Evolutionary conservation across 2,113 vertebrate genomes (phyloP), one percentile per base, ranked within the genome.

Genomic region (Halcyon senegalensis): DNA sequence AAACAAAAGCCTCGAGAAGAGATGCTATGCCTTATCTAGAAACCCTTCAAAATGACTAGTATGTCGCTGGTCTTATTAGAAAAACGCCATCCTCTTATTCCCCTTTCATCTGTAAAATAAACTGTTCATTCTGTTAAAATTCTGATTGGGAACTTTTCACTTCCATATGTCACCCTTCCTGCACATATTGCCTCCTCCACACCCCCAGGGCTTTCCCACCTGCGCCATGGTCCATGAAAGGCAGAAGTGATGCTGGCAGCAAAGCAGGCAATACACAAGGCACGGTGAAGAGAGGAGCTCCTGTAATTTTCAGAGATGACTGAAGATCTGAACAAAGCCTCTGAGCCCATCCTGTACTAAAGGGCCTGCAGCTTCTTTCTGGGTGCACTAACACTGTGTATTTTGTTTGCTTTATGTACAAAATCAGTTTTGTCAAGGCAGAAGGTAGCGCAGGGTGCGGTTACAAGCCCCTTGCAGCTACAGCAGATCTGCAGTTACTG

Each of bases 1-100:
- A 88, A 91, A 64, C 37, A 87, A 67, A 87, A 87, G 39, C 35
- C 48, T 75, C 66, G 75, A 68, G 33, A 79, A 77, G 17, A 77
- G 46, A 72, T 51, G 17, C 16, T 77, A 17, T 24, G 11, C 21
- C 46, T 69, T 83, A 58, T 17, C 59, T 53, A 85, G 31, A 90
- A 88, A 39, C 17, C 13, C 30, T 67, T n/a, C 35, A 44, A 79
- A 66, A 30, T 16, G 5, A 70, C 20, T 46, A 55, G 10, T 27
- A 75, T 12, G 5, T 37, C 63, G 37, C 7, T 84, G 15, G 3
- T 79, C 25, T 33, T 50, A 44, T 16, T 2, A 72, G 35, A 46
- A 84, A 64, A 87, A 89, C 16, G 48, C 13, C 39, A 59, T 30
- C 13, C 3, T n/a, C 1, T 0, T 46, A 75, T 53, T 60, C 7